Evolutionary conservation across 2,797 vertebrate genomes (phyloP), one percentile per base, ranked within the genome.

Genomic region (Ctenopoma multispine): DNA sequence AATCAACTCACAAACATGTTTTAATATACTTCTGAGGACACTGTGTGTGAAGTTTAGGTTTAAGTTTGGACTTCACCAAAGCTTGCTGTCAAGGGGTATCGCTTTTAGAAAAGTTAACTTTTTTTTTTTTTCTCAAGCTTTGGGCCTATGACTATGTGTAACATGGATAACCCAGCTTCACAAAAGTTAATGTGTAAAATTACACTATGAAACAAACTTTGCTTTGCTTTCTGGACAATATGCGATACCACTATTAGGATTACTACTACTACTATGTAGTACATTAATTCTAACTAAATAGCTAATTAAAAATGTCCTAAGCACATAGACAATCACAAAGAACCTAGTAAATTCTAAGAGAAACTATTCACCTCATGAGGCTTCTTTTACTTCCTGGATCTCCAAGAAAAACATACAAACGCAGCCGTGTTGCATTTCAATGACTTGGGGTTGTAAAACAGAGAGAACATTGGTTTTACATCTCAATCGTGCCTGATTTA

Each of bases 401-500:
- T 81, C 70, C 53, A 67, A 63, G 69, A 80, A 84, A 88, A 81
- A 86, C 72, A 83, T n/a, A 77, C 78, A 86, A 81, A 83, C 50
- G 68, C 46, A 68, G 66, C 50, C 27, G 49, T 44, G 74, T 75
- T 87, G 80, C 79, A 80, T 79, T 83, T 79, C 57, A 83, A 72
- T 77, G 79, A 80, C 78, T 67, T 12, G 0, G 40, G 71, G 77
- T 63, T 78, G 55, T 86, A 86, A 89, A 91, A 87, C 46, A 66
- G 43, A 31, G 63, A 69, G 75, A 84, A 82, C 85, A 86, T 81
- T 67, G 49, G 83, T 87, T 90, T 88, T 87, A 86, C 81, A 87
- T 91, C 84, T 89, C 83, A 91, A 90, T 91, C 86, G 59, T 44
- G 68, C 38, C 80, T 88, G 85, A 90, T 90, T 91, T 90, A 89